These are phyloP conservation scores for Branchinecta sandiegonensis DNA, from an alignment of 2,888 invertebrate species.

Conservation along the genomic window DNA sequence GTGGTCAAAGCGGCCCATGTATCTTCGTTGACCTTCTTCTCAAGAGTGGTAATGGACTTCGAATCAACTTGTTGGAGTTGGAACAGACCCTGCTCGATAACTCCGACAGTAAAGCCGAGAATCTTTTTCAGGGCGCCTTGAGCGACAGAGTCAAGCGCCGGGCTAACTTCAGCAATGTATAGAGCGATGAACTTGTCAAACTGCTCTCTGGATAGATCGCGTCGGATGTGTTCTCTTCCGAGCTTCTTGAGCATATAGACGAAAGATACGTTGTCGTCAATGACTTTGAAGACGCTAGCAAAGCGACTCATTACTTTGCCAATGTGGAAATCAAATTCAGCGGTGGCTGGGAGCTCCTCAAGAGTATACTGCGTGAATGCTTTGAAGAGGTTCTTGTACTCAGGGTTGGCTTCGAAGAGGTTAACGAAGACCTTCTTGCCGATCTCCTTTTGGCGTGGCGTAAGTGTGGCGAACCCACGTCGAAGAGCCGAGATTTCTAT, in stretches of 20 bases:
- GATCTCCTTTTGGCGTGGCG: neutral
- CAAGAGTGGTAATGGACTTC: neutral
- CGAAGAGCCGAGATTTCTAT: neutral
- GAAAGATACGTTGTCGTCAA: slow-evolving; percentile 8
- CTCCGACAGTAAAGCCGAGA: neutral
- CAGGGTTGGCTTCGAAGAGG: neutral
- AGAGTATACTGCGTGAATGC: neutral
- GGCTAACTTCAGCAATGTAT: slow-evolving; percentile 3
- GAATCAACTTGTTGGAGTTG: slow-evolving; percentile 1
- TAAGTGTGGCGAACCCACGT: neutral
- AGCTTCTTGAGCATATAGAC: slow-evolving; percentile 2
- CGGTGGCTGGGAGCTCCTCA: neutral
- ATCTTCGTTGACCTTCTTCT: neutral
- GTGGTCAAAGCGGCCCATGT: neutral
- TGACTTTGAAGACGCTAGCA: neutral
- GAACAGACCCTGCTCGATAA: slow-evolving; percentile 9
- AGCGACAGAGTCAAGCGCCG: neutral
- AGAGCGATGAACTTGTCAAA: neutral
- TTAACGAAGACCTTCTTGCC: neutral
- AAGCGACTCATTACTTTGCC: neutral
- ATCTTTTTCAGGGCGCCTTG: neutral
- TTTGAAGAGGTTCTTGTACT: slow-evolving; percentile 5
- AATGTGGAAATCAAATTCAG: neutral
- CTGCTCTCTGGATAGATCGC: slow-evolving; percentile 1
- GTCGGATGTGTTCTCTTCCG: slow-evolving; percentile 4